phyloP scores from a whole-genome alignment of 1,140 invertebrate species.

The Venturia canescens region DNA sequence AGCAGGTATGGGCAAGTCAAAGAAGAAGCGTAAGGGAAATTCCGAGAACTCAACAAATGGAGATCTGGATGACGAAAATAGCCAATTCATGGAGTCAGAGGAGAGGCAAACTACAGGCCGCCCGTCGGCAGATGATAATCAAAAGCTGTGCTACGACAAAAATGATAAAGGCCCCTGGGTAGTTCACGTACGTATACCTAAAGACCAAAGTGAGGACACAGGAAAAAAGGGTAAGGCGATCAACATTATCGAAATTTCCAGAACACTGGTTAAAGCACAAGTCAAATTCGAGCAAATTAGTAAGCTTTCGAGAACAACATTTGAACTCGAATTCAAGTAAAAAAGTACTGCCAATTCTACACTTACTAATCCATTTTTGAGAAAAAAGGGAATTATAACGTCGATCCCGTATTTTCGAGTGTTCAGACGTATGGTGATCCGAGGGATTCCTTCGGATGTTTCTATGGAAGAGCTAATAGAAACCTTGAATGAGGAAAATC shows the following conservation, averaged over 20 bases:
- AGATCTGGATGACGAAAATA: too few relatives aligned
- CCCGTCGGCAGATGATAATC: too few relatives aligned
- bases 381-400: background rate
- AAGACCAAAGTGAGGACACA: too few relatives aligned
- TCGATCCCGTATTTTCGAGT: background rate
- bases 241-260: background rate
- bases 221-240: background rate
- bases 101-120: too few relatives aligned
- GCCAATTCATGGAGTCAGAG: too few relatives aligned
- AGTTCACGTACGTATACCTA: too few relatives aligned
- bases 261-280: background rate
- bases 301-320: background rate
- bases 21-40: too few relatives aligned
- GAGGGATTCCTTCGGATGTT: conserved; percentile 14
- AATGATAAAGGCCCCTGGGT: too few relatives aligned
- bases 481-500: background rate
- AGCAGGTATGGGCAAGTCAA: background rate
- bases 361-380: background rate
- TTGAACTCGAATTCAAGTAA: background rate
- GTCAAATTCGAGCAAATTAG: background rate
- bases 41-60: too few relatives aligned
- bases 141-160: too few relatives aligned
- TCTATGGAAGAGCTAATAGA: conserved; percentile 16
- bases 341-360: background rate
- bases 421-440: background rate